These are phyloP conservation scores for Pyrgilauda ruficollis DNA, from an alignment of 2,113 vertebrate species.

Conservation along the genomic window DNA sequence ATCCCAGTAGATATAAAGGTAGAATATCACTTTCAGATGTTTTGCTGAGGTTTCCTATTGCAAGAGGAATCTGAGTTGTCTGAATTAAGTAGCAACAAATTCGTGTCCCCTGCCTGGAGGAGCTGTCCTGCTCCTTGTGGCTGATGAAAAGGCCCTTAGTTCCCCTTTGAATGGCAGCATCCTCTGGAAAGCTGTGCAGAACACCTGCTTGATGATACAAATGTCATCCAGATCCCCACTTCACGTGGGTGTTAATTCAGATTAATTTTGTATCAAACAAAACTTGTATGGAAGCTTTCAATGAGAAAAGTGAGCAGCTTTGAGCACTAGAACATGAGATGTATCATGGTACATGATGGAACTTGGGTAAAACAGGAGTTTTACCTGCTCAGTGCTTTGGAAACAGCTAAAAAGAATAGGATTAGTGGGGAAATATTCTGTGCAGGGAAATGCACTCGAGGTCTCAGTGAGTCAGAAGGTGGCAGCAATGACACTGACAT, in stretches of 20 bases:
- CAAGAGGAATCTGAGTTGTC: background rate
- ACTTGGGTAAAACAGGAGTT: background rate
- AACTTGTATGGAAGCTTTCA: background rate
- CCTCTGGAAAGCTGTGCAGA: background rate
- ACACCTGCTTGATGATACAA: background rate
- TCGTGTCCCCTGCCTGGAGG: background rate
- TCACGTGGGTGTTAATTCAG: background rate
- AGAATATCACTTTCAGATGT: background rate
- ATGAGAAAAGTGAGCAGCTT: background rate
- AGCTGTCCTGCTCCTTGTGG: background rate
- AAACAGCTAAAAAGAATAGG: background rate
- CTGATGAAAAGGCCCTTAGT: background rate
- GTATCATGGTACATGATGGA: fast-evolving
- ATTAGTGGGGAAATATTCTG: background rate
- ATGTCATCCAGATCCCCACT: background rate
- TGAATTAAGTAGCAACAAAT: background rate
- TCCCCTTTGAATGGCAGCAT: background rate
- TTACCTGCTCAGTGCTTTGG: background rate
- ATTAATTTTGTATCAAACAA: background rate
- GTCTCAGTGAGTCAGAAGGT: conserved; percentile 20
- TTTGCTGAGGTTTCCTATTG: background rate
- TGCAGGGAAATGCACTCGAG: background rate
- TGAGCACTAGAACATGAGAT: background rate
- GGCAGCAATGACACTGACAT: background rate
- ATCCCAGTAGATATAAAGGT: background rate